Evolutionary conservation across 2,888 invertebrate genomes (phyloP).

Genomic region (Epirrhoe alternata): DNA sequence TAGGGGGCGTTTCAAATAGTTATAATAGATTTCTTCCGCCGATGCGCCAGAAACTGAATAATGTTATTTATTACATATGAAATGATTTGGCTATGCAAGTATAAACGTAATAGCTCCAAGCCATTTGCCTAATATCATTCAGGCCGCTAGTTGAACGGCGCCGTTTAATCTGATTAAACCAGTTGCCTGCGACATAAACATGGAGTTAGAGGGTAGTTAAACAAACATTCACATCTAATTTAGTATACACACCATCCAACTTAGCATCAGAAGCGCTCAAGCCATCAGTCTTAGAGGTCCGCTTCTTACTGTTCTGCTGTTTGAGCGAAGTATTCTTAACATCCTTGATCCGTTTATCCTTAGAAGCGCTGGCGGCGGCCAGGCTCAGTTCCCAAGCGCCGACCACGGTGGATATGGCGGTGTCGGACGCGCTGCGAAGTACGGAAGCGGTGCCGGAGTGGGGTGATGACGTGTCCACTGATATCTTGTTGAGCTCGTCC

Average conservation of each 20-base stretch:
- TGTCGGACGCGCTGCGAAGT: slow-evolving; percentile 88
- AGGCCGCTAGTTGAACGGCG: too few relatives aligned
- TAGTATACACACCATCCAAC: slow-evolving; percentile 31
- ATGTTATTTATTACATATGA: too few relatives aligned
- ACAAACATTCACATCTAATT: too few relatives aligned
- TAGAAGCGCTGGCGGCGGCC: slow-evolving; percentile 94
- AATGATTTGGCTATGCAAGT: too few relatives aligned
- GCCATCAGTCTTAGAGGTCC: slow-evolving; percentile 63
- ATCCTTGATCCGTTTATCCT: slow-evolving; percentile 95
- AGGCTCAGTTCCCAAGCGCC: slow-evolving; percentile 93
- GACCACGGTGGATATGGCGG: slow-evolving; percentile 92
- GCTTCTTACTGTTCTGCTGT: slow-evolving; percentile 72
- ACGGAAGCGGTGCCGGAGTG: slow-evolving; percentile 83
- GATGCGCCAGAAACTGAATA: too few relatives aligned
- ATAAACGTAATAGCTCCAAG: too few relatives aligned
- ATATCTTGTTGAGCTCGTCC: slow-evolving; percentile 61
- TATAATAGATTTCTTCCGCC: too few relatives aligned
- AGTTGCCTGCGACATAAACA: too few relatives aligned
- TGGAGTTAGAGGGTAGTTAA: too few relatives aligned
- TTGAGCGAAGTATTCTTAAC: slow-evolving; percentile 87
- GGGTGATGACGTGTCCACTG: slow-evolving; percentile 46
- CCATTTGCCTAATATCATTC: too few relatives aligned
- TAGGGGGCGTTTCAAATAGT: too few relatives aligned
- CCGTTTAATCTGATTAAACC: too few relatives aligned
- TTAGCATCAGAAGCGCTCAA: slow-evolving; percentile 66